phyloP scores from a whole-genome alignment of 2,113 vertebrate species.

The Dipodomys spectabilis region DNA sequence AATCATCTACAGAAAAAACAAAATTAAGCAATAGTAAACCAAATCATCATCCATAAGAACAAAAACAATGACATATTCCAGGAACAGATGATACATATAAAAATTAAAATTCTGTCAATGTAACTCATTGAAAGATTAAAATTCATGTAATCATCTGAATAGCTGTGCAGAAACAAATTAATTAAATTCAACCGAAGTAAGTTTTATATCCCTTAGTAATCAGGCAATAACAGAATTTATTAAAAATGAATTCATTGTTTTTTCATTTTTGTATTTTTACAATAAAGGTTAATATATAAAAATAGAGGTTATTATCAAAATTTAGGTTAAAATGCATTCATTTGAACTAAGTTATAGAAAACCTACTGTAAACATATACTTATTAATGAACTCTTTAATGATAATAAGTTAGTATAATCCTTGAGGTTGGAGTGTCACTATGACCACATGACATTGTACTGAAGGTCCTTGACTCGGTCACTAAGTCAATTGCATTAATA shows the following conservation, averaged over 20 bases:
- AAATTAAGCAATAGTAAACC: background rate
- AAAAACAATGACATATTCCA: background rate
- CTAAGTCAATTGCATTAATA: background rate
- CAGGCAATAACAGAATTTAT: background rate
- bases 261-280: too few relatives aligned
- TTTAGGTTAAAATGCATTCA: background rate
- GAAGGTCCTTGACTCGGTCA: background rate
- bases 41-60: background rate
- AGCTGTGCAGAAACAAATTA: background rate
- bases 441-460: background rate
- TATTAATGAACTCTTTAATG: background rate
- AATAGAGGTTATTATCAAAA: too few relatives aligned
- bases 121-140: background rate
- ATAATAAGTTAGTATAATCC: background rate
- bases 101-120: background rate
- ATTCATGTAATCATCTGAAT: background rate
- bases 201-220: conserved; percentile 8
- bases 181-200: background rate
- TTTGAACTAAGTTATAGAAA: background rate
- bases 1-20: background rate
- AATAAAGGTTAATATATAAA: too few relatives aligned
- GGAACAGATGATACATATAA: background rate
- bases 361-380: background rate
- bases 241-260: background rate
- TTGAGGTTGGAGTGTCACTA: background rate